Evolutionary conservation across 2,888 invertebrate genomes (phyloP), one percentile per base, ranked within the genome.

Genomic region (Urechis unicinctus): DNA sequence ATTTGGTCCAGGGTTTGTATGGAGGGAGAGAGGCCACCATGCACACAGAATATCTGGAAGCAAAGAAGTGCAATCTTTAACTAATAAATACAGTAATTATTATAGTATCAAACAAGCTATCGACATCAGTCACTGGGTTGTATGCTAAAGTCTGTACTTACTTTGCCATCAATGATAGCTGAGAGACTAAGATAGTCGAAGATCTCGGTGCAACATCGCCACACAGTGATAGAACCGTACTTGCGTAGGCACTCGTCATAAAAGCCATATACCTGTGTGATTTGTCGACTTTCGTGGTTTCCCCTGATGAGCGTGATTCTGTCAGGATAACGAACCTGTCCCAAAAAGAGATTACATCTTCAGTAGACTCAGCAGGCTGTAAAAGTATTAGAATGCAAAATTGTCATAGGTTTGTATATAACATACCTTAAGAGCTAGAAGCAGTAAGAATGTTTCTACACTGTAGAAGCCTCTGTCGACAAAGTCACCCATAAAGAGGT

Each of bases 161-260:
- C 83, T 81, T 92, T 90, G 41, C 93, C 94, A 80, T 97, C 95
- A 66, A 97, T 96, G 64, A 97, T 94, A 5, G 96, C 96, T 1
- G 95, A 94, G 52, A 97, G 81, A 50, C 94, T 94, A 57, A 97
- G 82, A 79, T 96, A 99, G 80, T 97, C 96, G 76, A 97, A 97
- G 68, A 97, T 95, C 82, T 99, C 98, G 61, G 97, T 98, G 82
- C 98, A 98, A 78, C 96, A 96, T 73, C 97, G 85, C 98, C 98
- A 98, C 2, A 99, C 98, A 60, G 93, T 93, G 58, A 95, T 90
- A 56, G 93, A 94, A 47, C 97, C 97, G 81, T 99, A 98, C 82
- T 98, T 98, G 63, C 98, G 85, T 66, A 97, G 82, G 77, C 98
- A 98, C 81, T 98, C 98, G 77, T 99, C 98, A 78, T 99, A 98